Conservation (phyloP, 2,888 invertebrate genomes). For the Ochropleura plecta region DNA sequence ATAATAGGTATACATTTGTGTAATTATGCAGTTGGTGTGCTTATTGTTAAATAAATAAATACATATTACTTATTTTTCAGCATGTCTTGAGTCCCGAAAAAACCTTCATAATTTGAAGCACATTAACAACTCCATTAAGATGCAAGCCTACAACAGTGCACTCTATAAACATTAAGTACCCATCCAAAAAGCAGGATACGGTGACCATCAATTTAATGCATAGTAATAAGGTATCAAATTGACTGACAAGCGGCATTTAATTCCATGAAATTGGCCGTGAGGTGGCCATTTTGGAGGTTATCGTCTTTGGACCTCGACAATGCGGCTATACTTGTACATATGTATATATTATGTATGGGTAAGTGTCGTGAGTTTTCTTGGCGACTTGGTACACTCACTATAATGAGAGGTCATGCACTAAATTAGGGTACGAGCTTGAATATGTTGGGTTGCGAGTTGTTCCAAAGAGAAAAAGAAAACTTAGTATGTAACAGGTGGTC, state of each 20-base stretch:
- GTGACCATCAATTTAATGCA: slow-evolving; percentile 25
- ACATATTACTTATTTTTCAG: too few relatives aligned
- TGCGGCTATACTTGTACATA: slow-evolving; percentile 27
- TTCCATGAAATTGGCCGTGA: slow-evolving; percentile 85
- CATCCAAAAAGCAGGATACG: slow-evolving; percentile 37
- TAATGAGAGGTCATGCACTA: slow-evolving; percentile 53
- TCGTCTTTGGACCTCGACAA: slow-evolving; percentile 71
- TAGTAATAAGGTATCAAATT: slow-evolving; percentile 49
- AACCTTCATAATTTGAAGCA: slow-evolving; percentile 1
- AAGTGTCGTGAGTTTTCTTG: slow-evolving; percentile 67
- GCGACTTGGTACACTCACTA: slow-evolving; percentile 63
- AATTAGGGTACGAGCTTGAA: slow-evolving; percentile 38
- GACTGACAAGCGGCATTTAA: slow-evolving; percentile 64
- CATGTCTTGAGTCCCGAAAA: not conserved
- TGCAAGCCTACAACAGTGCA: slow-evolving; percentile 3
- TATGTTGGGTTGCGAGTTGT: not conserved
- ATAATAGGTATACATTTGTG: too few relatives aligned
- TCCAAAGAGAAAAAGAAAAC: not conserved
- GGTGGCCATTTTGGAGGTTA: slow-evolving; percentile 73
- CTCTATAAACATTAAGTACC: slow-evolving; percentile 40
- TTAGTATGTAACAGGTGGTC: too few relatives aligned
- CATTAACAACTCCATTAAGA: slow-evolving; percentile 2
- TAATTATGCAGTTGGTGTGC: too few relatives aligned
- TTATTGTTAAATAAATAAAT: too few relatives aligned
- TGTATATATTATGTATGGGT: slow-evolving; percentile 28